Base-by-base conservation (phyloP, 2,888 invertebrate genomes). In the Trachelus troglodyta region DNA sequence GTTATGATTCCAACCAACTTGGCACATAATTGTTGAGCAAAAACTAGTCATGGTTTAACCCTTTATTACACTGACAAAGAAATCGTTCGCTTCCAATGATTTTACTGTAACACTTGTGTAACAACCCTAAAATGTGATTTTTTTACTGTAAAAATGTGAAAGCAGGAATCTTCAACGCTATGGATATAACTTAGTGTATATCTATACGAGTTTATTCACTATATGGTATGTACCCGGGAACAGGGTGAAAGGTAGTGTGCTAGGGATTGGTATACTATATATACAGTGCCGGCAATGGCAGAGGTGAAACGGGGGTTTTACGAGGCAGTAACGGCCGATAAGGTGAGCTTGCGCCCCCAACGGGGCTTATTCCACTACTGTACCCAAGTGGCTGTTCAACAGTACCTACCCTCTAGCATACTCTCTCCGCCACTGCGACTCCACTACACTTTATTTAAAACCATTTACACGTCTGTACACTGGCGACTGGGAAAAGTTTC, bases 281-380 rank as follows among this genome's bases (percentile, higher is more conserved):
- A 56, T 56, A 81, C 76, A 75, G 80, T 77, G 80, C 79, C 76
- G 78, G 82, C 77, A 82, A 83, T 81, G 83, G 86, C 81, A 83
- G 87, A 88, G 86, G 88, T 85, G 88, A 87, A 89, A 88, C 87
- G 86, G 84, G 86, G 86, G 87, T 88, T 91, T 91, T 91, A 91
- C 91, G 91, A 91, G 91, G 90, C 91, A 91, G 91, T 91, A 91
- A 91, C 91, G 90, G 90, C 91, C 91, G 91, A 91, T 91, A 91
- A 91, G 91, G 91, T 89, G 91, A 91, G 90, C 91, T 89, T 85
- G 87, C 85, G 87, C 88, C 86, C 85, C 88, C 87, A 87, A 83
- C 86, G 89, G 86, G 87, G 90, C 89, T 91, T 90, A 91, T 88
- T 89, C 87, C 84, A 86, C 89, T 90, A 91, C 90, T 89, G 90